Evolutionary conservation across 1,140 invertebrate genomes (phyloP).

Genomic region (Idris sp.): DNA sequence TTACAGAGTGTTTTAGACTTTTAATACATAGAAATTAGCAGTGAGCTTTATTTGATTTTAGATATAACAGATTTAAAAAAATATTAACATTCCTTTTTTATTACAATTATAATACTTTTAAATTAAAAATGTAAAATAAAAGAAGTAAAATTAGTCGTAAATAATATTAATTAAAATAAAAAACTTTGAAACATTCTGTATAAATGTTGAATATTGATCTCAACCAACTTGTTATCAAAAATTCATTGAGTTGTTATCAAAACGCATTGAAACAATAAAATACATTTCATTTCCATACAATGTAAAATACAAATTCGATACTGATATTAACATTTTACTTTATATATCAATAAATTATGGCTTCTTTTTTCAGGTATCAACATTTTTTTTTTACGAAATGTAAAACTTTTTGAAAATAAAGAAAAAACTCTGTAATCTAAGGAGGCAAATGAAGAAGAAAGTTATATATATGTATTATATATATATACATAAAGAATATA

Average conservation of each 20-base stretch:
- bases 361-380: constrained; percentile 63
- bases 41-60: too few species aligned
- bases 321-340: constrained; percentile 68
- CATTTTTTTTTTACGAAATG: constrained; percentile 52
- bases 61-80: too few species aligned
- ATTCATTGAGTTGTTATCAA: constrained; percentile 44
- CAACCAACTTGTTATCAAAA: constrained; percentile 19
- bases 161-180: constrained; percentile 4
- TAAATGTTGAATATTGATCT: constrained; percentile 29
- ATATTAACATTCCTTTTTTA: too few species aligned
- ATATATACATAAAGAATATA: constrained; percentile 40
- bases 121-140: too few species aligned
- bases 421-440: constrained; percentile 66
- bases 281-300: constrained; percentile 63
- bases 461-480: constrained; percentile 25
- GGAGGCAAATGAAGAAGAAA: constrained; percentile 59
- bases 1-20: constrained; percentile 70
- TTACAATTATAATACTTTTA: too few species aligned
- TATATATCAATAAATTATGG: constrained; percentile 63
- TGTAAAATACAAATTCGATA: constrained; percentile 73
- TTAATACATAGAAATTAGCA: too few species aligned
- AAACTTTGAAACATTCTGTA: constrained; percentile 63
- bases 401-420: constrained; percentile 15
- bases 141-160: too few species aligned
- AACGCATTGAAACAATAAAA: constrained; percentile 66